Conservation (phyloP, 2,888 invertebrate species). For the Panopea generosa region DNA sequence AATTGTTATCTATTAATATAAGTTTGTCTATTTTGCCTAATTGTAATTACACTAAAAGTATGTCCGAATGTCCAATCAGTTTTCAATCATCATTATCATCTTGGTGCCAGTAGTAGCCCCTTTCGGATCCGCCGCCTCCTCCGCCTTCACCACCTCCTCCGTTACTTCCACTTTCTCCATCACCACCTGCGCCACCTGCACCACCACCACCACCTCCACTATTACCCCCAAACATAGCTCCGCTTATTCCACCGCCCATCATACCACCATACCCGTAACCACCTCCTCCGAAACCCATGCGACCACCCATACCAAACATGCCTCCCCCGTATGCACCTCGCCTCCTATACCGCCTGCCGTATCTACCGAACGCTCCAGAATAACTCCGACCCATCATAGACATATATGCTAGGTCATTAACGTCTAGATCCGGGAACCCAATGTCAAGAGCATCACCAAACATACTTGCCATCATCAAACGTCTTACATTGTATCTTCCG, state of each 20-base stretch:
- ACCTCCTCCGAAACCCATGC: neutral
- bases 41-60: no score
- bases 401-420: no score
- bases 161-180: neutral
- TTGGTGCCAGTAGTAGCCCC: neutral
- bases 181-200: constrained; percentile 6
- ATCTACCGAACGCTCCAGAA: no score
- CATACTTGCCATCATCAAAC: no score
- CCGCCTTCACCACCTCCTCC: neutral
- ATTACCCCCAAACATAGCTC: neutral
- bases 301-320: neutral
- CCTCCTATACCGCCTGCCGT: no score
- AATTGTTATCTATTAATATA: no score
- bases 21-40: no score
- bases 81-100: constrained; percentile 15
- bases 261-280: constrained; percentile 7
- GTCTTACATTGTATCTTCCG: no score
- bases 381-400: no score
- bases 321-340: constrained; percentile 4
- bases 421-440: no score
- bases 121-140: constrained; percentile 5
- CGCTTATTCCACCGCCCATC: constrained; percentile 3
- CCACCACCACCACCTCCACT: neutral
- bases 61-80: no score
- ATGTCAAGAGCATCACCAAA: no score